Percentiles rank a stretch among this genome's conserved stretches.
Evolutionary conservation across 2,888 invertebrate species (phyloP).

Genomic region (Pterostichus madidus): DNA sequence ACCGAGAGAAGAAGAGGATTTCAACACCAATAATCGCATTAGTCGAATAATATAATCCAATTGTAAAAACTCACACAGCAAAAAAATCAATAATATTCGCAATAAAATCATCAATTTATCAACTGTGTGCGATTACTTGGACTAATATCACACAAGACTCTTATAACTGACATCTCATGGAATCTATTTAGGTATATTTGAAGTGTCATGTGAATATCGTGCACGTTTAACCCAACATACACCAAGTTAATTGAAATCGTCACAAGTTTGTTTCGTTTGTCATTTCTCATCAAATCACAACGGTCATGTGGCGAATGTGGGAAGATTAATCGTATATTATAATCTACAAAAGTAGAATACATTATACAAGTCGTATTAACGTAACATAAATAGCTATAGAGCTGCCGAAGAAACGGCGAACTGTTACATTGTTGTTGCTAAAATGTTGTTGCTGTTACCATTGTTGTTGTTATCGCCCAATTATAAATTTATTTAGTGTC

Average conservation of each 20-base stretch:
- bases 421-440: constrained; percentile 75
- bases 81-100: constrained; percentile 52
- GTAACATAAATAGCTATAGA: constrained; percentile 60
- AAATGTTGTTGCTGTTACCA: constrained; percentile 76
- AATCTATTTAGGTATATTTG: constrained; percentile 37
- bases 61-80: constrained; percentile 47
- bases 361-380: constrained; percentile 50
- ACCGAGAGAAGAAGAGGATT: constrained; percentile 67
- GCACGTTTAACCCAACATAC: constrained; percentile 18
- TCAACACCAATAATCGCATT: constrained; percentile 60
- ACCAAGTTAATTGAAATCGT: constrained; percentile 39
- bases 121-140: constrained; percentile 38
- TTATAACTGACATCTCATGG: constrained; percentile 36
- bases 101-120: constrained; percentile 45
- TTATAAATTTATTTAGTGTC: constrained; percentile 63
- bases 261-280: constrained; percentile 32
- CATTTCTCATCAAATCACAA: constrained; percentile 19
- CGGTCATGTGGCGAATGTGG: constrained; percentile 32
- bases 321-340: constrained; percentile 43
- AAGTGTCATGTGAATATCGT: constrained; percentile 45
- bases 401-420: constrained; percentile 60
- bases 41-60: constrained; percentile 56
- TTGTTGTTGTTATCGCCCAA: constrained; percentile 75
- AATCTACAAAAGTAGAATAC: constrained; percentile 41
- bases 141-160: neutral